phyloP scores from a whole-genome alignment of 2,888 invertebrate species.

The Lobophora halterata region DNA sequence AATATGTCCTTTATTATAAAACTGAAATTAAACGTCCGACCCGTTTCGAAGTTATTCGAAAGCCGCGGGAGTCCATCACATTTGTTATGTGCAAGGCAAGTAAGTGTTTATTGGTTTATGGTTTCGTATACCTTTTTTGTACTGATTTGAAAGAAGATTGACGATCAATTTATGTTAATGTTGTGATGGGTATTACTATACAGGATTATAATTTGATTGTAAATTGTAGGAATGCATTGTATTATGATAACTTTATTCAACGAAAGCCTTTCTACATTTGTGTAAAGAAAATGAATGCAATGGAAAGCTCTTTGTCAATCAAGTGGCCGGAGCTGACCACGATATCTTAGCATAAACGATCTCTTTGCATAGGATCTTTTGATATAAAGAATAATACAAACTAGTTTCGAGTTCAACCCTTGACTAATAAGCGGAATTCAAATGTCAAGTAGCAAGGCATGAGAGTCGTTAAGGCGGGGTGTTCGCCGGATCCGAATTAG shows the following conservation, averaged over 20 bases:
- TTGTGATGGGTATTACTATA: slow-evolving; percentile 32
- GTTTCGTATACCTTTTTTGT: slow-evolving; percentile 49
- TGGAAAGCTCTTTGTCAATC: slow-evolving; percentile 7
- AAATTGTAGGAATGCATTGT: slow-evolving; percentile 14
- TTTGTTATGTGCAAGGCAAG: slow-evolving; percentile 56
- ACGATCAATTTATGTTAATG: slow-evolving; percentile 52
- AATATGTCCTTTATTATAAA: slow-evolving; percentile 76
- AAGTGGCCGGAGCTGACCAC: slow-evolving; percentile 1
- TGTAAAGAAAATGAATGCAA: slow-evolving; percentile 1
- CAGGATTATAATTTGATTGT: slow-evolving; percentile 30
- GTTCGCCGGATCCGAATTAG: slow-evolving; percentile 52
- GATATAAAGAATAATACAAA: slow-evolving; percentile 1
- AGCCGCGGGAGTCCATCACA: slow-evolving; percentile 69
- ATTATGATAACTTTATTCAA: not conserved
- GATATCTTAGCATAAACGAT: not conserved
- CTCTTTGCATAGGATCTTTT: not conserved
- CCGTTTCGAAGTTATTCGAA: slow-evolving; percentile 68
- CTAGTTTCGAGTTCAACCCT: slow-evolving; percentile 22
- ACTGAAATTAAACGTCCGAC: slow-evolving; percentile 70
- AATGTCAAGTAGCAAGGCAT: slow-evolving; percentile 43
- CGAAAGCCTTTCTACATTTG: not conserved
- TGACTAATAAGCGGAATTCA: slow-evolving; percentile 44
- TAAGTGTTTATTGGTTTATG: slow-evolving; percentile 69
- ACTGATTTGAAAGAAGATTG: slow-evolving; percentile 52
- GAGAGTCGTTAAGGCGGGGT: slow-evolving; percentile 42